Conservation (phyloP, 2,888 invertebrate species). For the Carcina quercana region DNA sequence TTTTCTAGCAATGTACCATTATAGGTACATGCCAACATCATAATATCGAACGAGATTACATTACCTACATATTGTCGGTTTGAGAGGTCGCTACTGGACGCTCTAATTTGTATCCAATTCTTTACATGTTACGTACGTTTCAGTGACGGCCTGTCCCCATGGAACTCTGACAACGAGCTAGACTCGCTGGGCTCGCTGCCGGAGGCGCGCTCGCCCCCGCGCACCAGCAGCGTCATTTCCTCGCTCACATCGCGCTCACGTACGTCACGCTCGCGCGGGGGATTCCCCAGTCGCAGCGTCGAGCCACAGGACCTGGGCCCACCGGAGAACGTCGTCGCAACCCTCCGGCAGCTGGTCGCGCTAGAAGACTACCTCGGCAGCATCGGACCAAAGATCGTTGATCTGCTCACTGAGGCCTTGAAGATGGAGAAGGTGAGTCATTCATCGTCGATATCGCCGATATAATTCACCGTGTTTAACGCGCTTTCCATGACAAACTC, state of each 20-base stretch:
- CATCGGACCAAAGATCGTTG: conserved; percentile 85
- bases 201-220: conserved; percentile 28
- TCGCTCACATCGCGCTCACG: conserved; percentile 21
- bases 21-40: no score
- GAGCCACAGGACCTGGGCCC: conserved; percentile 42
- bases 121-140: no score
- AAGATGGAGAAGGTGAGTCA: conserved; percentile 81
- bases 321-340: conserved; percentile 76
- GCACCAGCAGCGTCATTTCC: conserved; percentile 23
- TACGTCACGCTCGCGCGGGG: conserved; percentile 11
- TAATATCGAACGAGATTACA: no score
- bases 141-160: conserved; percentile 50
- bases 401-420: conserved; percentile 83
- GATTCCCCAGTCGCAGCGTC: conserved; percentile 9
- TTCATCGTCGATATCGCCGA: background rate
- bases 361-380: conserved; percentile 90
- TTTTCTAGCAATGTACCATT: no score
- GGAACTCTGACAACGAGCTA: conserved; percentile 52
- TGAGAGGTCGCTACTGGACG: no score
- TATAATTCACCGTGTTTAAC: no score
- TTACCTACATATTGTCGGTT: no score
- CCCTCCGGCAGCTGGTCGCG: conserved; percentile 84
- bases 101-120: no score
- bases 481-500: no score
- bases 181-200: conserved; percentile 41